Percentiles rank a stretch among this genome's conserved stretches.
These are phyloP conservation scores for Chunga burmeisteri DNA, from an alignment of 2,113 vertebrate genomes.

Conservation along the genomic window DNA sequence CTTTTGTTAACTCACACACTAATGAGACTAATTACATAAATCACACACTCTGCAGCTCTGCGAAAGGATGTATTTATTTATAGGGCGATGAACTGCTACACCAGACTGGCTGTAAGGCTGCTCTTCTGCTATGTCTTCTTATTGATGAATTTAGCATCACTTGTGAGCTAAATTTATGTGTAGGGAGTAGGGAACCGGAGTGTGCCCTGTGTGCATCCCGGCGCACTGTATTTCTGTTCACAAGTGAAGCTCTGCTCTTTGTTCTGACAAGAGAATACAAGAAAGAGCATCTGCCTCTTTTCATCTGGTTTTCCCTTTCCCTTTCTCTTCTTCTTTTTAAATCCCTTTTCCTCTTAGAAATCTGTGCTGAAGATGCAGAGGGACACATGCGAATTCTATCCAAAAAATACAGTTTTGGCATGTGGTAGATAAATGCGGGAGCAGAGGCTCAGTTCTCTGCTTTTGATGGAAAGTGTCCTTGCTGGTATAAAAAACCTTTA, in stretches of 20 bases:
- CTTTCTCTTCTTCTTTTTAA: neutral
- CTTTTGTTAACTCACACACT: neutral
- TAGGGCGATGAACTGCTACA: neutral
- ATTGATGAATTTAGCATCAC: neutral
- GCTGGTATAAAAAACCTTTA: conserved; percentile 3
- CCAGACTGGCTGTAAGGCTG: neutral
- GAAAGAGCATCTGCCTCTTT: neutral
- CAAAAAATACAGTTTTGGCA: neutral
- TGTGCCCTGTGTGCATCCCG: neutral
- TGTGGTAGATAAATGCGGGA: neutral
- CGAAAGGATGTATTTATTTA: neutral
- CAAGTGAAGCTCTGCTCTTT: neutral
- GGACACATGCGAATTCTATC: neutral
- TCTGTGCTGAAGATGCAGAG: neutral
- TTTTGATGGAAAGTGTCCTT: neutral
- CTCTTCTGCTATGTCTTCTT: neutral
- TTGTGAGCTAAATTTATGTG: neutral
- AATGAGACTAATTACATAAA: neutral
- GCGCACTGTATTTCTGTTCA: neutral
- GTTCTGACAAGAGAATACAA: neutral
- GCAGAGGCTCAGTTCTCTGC: neutral
- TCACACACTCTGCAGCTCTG: neutral
- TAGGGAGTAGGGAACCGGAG: neutral
- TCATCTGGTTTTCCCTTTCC: neutral
- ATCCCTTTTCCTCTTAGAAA: neutral